Base-by-base conservation (phyloP, 2,797 vertebrate species). In the Acanthurus leucopareius region DNA sequence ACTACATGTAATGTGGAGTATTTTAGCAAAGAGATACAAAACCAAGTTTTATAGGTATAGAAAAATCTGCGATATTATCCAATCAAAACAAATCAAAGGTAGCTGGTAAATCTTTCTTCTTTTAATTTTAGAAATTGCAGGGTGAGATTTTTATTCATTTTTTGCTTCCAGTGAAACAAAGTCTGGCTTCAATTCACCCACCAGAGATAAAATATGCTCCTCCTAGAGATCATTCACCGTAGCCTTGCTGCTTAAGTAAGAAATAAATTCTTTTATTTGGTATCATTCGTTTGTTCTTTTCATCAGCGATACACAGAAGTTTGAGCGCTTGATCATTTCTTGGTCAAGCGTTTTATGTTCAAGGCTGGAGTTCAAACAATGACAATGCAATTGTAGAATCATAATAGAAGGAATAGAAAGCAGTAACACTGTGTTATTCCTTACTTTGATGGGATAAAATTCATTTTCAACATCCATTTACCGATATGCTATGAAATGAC, bases 81-180 rank as follows among this genome's bases (percentile, higher is more conserved):
- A 35, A 35, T 35, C 32, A 35, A 35, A 35, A 4, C 28, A 32
- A 32, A 32, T 32, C 4, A 4, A 32, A 32, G 28, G 28, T 32
- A 32, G 4, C 28, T 32, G 28, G 28, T 32, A 32, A 32, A 32
- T 32, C 32, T 20, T 11, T 59, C 14, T 69, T 44, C 25, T 8
- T 57, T 62, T 57, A 56, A 51, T 71, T 61, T n/a, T 40, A 69
- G 42, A 40, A 38, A 73, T 25, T 74, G 52, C 62, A 49, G 20
- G 35, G 35, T 71, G 66, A 78, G 75, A 6, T 73, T 54, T 82
- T 75, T 48, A 75, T 75, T 58, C 20, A 82, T 82, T 2, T 73
- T 76, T 20, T 69, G 58, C 58, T 75, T 79, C 49, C 59, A 72
- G 63, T 68, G 68, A 75, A 75, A 79, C 44, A 13, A 71, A 63